Base-by-base conservation (phyloP, 2,797 vertebrate species). In the Sitta carolinensis region DNA sequence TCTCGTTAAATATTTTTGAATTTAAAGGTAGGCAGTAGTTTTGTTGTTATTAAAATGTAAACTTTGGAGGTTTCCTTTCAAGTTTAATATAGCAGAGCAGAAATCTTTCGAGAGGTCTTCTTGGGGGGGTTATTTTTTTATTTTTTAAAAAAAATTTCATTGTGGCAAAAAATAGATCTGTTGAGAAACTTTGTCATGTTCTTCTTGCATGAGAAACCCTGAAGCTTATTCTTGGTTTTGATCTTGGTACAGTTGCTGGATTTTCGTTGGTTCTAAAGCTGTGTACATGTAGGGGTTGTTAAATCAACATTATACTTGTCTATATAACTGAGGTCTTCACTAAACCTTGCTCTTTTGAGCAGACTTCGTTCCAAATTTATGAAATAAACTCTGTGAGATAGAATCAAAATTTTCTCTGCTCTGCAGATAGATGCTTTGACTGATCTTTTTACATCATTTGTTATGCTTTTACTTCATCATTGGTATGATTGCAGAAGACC, bases 221-320 rank as follows among this genome's bases (percentile, higher is more conserved):
- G 66, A 69, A 69, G 43, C 36, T 51, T 45, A 52, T 92, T 85
- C 34, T 2, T 47, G n/a, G 8, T 78, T 94, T 80, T 75, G 40
- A 34, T 74, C 47, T 87, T 81, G 18, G 27, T 85, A 27, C 32
- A 75, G 66, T 81, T 89, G 21, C 61, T 72, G 26, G 30, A 34
- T 85, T 91, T 84, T 38, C 84, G 17, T 66, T 86, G 62, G 1
- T 93, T 91, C 64, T 83, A 61, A 77, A 93, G 55, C n/a, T 10
- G 21, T 25, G 17, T 45, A 19, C 25, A 5, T 18, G 42, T 75
- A 64, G 30, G 11, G 21, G 2, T 22, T 93, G 54, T 16, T 93
- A 74, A 89, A 59, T 76, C 87, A 69, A 52, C 30, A 21, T 86
- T 58, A 78, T 43, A 27, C 4, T 68, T 90, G 27, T 36, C 43